Base-by-base conservation (phyloP, 2,797 vertebrate genomes). In the Dermochelys coriacea region DNA sequence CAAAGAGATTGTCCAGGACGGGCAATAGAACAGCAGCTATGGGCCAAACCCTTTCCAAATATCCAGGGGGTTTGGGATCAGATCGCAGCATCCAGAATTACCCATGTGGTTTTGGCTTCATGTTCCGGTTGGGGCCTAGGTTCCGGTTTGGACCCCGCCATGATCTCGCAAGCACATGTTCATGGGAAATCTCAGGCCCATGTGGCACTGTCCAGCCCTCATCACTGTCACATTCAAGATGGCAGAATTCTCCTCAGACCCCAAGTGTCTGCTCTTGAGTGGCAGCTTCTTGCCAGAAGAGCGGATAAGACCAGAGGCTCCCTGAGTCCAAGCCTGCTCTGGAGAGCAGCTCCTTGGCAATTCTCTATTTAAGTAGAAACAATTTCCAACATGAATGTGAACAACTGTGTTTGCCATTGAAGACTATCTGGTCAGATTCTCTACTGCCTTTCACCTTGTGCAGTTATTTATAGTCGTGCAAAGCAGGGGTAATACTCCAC, bases 401-500 rank as follows among this genome's bases (percentile, higher is more conserved):
- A 49, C 21, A 41, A 41, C 45, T 15, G 74, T 41, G 29, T 45
- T 75, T 47, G 74, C 41, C n/a, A 16, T 8, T 27, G 45, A 18
- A 49, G 45, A 29, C 12, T 8, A 10, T 21, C 23, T 1, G 5
- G 45, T 49, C 45, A 16, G 45, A 16, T 10, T 49, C 74, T 11
- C 68, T 4, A 1, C 37, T 12, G 21, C 68, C 68, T 8, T 61
- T 61, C 59, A 61, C 59, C 16, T 21, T 10, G n/a, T 37, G n/a
- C 21, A 23, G 19, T 41, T 37, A 68, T 37, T 71, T 41, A 41
- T 6, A 71, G 19, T 12, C 1, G 34, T 0, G 37, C 87, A 31
- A 81, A 11, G 37, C 1, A 49, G 92, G 10, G 79, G 79, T 71
- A 55, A 37, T 1, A 71, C 59, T 52, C 29, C 29, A 45, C 14